A percentile compares a stretch with the other conserved stretches of the same genome.
Evolutionary conservation across 2,888 invertebrate species (phyloP).

Genomic region (Agrotis exclamationis): DNA sequence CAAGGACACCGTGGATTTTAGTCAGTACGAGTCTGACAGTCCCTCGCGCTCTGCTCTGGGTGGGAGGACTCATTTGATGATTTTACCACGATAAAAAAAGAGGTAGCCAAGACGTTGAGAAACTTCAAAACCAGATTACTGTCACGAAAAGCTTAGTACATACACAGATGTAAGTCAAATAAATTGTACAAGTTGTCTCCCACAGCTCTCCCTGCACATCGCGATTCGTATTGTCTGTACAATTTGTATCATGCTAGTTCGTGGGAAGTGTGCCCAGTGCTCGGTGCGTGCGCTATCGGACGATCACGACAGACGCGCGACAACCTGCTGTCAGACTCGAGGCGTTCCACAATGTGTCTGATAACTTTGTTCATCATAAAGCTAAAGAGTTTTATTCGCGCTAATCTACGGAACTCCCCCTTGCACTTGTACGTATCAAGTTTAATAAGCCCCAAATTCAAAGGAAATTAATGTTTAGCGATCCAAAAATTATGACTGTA

Average conservation of each 20-base stretch:
- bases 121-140: slow-evolving; percentile 37
- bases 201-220: slow-evolving; percentile 60
- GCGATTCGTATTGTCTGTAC: slow-evolving; percentile 62
- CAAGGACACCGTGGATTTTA: too few species aligned
- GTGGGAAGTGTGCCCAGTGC: slow-evolving; percentile 78
- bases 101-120: neutral
- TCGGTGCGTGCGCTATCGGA: slow-evolving; percentile 73
- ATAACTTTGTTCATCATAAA: slow-evolving; percentile 10
- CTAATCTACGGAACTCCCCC: neutral
- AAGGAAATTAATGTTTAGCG: too few species aligned
- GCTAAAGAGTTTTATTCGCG: neutral
- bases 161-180: slow-evolving; percentile 22
- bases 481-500: neutral
- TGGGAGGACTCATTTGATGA: too few species aligned
- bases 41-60: too few species aligned
- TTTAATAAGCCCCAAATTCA: too few species aligned
- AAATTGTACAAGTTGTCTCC: slow-evolving; percentile 58
- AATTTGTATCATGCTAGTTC: slow-evolving; percentile 64
- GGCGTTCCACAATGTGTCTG: slow-evolving; percentile 18
- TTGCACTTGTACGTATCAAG: too few species aligned
- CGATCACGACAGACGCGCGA: slow-evolving; percentile 41
- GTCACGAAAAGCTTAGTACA: slow-evolving; percentile 30
- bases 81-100: too few species aligned
- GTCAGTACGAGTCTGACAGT: too few species aligned
- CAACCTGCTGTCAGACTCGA: slow-evolving; percentile 29